Percentiles rank a stretch among this genome's conserved stretches.
phyloP scores from a whole-genome alignment of 2,113 vertebrate genomes.

The Mungos mungo region DNA sequence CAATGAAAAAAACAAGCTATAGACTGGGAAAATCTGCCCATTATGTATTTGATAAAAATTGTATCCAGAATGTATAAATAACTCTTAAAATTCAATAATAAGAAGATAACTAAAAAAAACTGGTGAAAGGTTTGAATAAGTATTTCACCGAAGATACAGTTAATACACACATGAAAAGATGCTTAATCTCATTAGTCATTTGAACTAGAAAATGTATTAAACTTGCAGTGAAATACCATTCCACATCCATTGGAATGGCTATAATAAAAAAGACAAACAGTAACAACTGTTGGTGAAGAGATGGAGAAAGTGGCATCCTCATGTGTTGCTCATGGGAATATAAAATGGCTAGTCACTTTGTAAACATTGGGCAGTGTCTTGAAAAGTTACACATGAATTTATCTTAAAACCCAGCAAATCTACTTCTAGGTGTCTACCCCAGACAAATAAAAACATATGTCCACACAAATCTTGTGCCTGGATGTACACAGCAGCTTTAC shows the following conservation, averaged over 20 bases:
- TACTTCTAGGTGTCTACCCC: neutral
- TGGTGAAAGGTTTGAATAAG: neutral
- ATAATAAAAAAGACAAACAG: neutral
- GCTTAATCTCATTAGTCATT: neutral
- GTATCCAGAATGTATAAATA: slow-evolving; percentile 13
- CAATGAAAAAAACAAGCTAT: neutral
- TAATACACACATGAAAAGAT: neutral
- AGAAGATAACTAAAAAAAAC: neutral
- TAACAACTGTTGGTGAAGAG: neutral
- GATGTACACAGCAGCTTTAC: neutral
- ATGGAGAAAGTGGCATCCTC: neutral
- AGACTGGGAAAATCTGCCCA: neutral
- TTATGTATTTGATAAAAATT: neutral
- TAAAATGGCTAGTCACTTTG: neutral
- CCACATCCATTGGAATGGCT: neutral
- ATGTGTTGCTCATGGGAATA: neutral
- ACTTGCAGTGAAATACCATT: neutral
- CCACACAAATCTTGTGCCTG: neutral
- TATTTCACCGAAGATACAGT: neutral
- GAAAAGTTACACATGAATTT: slow-evolving; percentile 17
- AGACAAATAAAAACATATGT: neutral
- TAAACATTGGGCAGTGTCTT: slow-evolving; percentile 35
- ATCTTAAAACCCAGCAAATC: neutral
- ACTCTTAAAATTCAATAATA: neutral
- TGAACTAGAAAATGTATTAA: slow-evolving; percentile 16